These are phyloP conservation scores for Aleiodes sp. DNA, from an alignment of 1,140 invertebrate genomes.

Conservation along the genomic window DNA sequence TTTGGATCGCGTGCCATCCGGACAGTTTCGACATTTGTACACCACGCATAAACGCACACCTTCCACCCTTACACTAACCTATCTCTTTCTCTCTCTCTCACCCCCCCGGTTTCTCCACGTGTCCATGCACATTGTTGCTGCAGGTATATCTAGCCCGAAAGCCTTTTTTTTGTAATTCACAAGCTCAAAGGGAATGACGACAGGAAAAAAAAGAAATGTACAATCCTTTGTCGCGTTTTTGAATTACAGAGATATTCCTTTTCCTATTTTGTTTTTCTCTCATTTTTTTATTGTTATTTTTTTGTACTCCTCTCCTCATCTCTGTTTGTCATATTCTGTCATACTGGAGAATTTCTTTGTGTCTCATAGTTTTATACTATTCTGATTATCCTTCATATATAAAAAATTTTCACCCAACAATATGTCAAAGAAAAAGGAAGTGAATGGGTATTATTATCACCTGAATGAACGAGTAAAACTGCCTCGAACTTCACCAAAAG, in stretches of 20 bases:
- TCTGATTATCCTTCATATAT: no score
- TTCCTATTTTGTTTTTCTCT: slow-evolving; percentile 2
- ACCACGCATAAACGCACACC: not conserved
- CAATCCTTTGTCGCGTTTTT: not conserved
- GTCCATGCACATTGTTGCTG: slow-evolving; percentile 10
- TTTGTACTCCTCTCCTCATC: no score
- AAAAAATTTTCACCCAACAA: no score
- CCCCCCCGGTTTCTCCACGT: not conserved
- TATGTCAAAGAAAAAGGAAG: no score
- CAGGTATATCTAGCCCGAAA: slow-evolving; percentile 28
- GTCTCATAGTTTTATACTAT: no score
- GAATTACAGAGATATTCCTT: slow-evolving; percentile 10
- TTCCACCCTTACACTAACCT: not conserved
- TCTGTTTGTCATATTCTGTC: no score
- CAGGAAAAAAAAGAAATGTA: slow-evolving; percentile 18
- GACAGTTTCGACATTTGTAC: slow-evolving; percentile 37
- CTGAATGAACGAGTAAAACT: no score
- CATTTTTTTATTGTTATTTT: not conserved
- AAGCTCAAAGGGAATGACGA: slow-evolving; percentile 27
- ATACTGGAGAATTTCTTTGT: no score
- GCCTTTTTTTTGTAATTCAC: slow-evolving; percentile 22
- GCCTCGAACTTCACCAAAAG: not conserved
- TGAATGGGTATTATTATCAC: no score
- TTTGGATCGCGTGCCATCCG: slow-evolving; percentile 37
- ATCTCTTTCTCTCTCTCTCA: not conserved